These are phyloP conservation scores for Sebastes fasciatus DNA, from an alignment of 2,113 vertebrate genomes.

Conservation along the genomic window DNA sequence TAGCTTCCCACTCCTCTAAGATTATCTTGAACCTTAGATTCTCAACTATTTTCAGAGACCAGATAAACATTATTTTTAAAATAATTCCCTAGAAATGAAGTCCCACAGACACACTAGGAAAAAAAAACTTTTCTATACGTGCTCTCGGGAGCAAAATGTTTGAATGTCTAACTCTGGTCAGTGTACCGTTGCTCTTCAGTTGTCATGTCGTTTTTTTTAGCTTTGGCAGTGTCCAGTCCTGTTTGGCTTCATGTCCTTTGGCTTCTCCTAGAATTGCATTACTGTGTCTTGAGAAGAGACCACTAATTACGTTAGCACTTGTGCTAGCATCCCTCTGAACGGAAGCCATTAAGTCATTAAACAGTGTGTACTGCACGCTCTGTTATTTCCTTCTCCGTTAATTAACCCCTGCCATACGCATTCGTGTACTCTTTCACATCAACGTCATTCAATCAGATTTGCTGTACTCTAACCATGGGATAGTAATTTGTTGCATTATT, in stretches of 20 bases:
- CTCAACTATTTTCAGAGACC: background rate
- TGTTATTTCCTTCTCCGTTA: slow-evolving; percentile 55
- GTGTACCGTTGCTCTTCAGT: background rate
- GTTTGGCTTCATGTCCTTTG: slow-evolving; percentile 55
- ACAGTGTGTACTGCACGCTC: slow-evolving; percentile 26
- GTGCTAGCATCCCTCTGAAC: slow-evolving; percentile 66
- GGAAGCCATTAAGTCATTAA: slow-evolving; percentile 76
- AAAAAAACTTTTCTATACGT: background rate
- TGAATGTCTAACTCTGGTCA: background rate
- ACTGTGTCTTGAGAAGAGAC: slow-evolving; percentile 65
- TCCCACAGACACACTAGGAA: background rate
- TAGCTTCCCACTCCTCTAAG: slow-evolving; percentile 13
- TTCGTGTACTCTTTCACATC: slow-evolving; percentile 42
- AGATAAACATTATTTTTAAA: slow-evolving; percentile 5
- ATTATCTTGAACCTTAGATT: background rate
- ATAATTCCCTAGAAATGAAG: background rate
- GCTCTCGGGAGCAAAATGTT: background rate
- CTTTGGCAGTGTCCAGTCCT: slow-evolving; percentile 52
- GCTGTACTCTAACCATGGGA: background rate
- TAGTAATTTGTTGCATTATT: background rate
- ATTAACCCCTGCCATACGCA: slow-evolving; percentile 39
- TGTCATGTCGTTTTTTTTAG: slow-evolving; percentile 34
- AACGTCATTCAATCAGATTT: slow-evolving; percentile 14
- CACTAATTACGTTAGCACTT: slow-evolving; percentile 75
- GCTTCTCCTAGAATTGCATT: slow-evolving; percentile 69